Evolutionary conservation across 2,888 invertebrate genomes (phyloP), one percentile per base, ranked within the genome.

Genomic region (Deladenus siricidicola): DNA sequence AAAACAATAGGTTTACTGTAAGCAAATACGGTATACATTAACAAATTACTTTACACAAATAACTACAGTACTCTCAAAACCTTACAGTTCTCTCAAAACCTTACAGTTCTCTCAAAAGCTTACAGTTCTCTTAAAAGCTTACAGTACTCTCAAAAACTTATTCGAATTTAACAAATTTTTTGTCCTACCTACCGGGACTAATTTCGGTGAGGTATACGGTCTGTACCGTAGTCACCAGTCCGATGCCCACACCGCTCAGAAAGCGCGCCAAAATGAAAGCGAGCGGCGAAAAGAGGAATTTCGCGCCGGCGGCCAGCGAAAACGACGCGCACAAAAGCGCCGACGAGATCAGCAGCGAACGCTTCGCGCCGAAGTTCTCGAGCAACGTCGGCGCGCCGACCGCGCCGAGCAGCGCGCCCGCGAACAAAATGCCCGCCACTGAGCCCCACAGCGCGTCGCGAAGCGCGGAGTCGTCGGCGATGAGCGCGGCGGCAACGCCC

Each of bases 131-230:
- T n/a, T n/a, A n/a, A n/a, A n/a, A n/a, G n/a, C n/a, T n/a, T n/a
- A n/a, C n/a, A n/a, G n/a, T n/a, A n/a, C n/a, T n/a, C n/a, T n/a
- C n/a, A n/a, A n/a, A n/a, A n/a, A n/a, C n/a, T n/a, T n/a, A n/a
- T n/a, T n/a, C 19, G 19, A 47, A n/a, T 3, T 29, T 4, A 24
- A 28, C 4, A 24, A 24, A 51, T 51, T 24, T 1, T 23, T 21
- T 17, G n/a, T n/a, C n/a, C n/a, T n/a, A 48, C 45, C 1, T 48
- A 70, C 71, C 65, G 24, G 74, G 74, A 57, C 69, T 68, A 19
- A 75, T 72, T 47, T 75, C 73, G 0, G 72, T 63, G 39, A 75
- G 43, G 48, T 70, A 75, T 14, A 75, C 69, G 2, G 68, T 69
- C 30, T 74, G 71, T 0, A 68, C 67, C 0, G 74, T 70, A 3